Base-by-base conservation (phyloP, 1,140 invertebrate species). In the Brachionus asplanchnoidis region DNA sequence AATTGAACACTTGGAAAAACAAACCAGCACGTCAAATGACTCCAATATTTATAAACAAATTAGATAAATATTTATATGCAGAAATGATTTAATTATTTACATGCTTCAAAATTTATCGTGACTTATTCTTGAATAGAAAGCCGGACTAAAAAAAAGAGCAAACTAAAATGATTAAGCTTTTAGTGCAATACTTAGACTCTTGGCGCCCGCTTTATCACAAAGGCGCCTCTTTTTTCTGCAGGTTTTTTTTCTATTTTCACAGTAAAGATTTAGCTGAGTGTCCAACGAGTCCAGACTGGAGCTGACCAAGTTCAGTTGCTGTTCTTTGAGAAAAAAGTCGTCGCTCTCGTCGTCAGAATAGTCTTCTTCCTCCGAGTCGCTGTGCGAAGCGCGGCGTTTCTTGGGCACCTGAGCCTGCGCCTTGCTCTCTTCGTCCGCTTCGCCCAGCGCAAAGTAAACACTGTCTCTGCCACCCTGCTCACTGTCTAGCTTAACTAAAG, bases 401-500 rank as follows among this genome's bases (percentile, higher is more conserved):
- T 23, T 36, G 20, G 73, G 73, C 42, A 77, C 73, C 14, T 77
- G 42, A 0, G 73, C 73, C 14, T 77, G 73, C 9, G 44, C 9
- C 40, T 14, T 77, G 36, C 23, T 73, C 40, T 73, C 68, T 20
- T 40, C 17, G 68, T 26, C 42, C 50, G 12, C n/a, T 20, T 75
- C 20, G 36, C 32, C 6, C 70, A 75, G 7, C 6, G 32, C 73
- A 14, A 53, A 26, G 42, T 32, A 46, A 11, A 5, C 20, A 50
- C 26, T 50, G 17, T 26, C 23, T 17, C 14, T 14, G 42, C 1
- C 23, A 5, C 3, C 6, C 6, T 68, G 26, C 0, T 9, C 9
- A 9, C 17, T 17, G n/a, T 73, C 68, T 40, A 73, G 68, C 32
- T 73, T 73, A 73, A 73, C 68, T 73, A 73, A 73, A 73, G 68